phyloP scores from a whole-genome alignment of 2,888 invertebrate genomes.

The Drosophila maculinotata region DNA sequence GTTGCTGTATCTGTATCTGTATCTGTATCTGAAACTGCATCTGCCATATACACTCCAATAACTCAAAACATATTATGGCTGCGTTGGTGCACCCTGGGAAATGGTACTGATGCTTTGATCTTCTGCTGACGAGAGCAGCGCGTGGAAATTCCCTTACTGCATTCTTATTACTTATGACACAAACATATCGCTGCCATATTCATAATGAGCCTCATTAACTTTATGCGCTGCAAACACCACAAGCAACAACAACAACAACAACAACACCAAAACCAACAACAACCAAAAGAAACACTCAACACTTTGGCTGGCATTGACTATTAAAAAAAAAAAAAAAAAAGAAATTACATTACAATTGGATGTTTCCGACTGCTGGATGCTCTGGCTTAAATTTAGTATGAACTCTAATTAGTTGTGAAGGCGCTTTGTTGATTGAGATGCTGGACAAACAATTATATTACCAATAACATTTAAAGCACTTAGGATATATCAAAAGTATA shows the following conservation, averaged over 20 bases:
- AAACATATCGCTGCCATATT: conserved; percentile 81
- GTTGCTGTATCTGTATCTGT: conserved; percentile 10
- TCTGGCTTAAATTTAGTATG: neutral
- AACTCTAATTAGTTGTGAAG: neutral
- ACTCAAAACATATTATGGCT: conserved; percentile 76
- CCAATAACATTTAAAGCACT: too few species aligned
- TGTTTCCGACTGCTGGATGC: conserved; percentile 1
- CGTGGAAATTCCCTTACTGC: conserved; percentile 64
- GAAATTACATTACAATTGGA: neutral
- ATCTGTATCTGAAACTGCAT: conserved; percentile 14
- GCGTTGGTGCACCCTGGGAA: conserved; percentile 38
- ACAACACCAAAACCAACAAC: conserved; percentile 23
- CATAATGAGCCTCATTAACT: conserved; percentile 83
- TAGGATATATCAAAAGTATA: too few species aligned
- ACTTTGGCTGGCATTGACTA: conserved; percentile 50
- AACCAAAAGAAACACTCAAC: conserved; percentile 60
- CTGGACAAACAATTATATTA: neutral
- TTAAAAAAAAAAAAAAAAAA: conserved; percentile 18
- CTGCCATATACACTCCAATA: conserved; percentile 53
- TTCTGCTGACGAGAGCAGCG: conserved; percentile 68
- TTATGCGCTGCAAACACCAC: conserved; percentile 57
- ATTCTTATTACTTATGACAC: conserved; percentile 72
- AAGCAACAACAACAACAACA: conserved; percentile 8
- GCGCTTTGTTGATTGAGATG: neutral
- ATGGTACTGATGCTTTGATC: conserved; percentile 76